A percentile compares a stretch with the other conserved stretches of the same genome.
phyloP scores from a whole-genome alignment of 2,888 invertebrate genomes.

The Ganaspis brasiliensis region DNA sequence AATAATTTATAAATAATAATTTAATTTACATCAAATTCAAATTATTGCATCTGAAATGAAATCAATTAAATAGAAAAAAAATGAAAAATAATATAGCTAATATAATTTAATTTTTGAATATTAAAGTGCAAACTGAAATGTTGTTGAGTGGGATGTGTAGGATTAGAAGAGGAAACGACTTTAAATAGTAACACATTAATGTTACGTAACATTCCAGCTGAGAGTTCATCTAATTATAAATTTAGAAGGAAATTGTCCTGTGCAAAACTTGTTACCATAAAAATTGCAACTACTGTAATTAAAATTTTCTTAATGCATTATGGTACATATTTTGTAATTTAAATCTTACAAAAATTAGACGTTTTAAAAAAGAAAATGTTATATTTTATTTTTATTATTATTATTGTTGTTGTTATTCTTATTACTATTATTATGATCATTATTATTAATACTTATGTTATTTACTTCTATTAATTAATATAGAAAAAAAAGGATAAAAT shows the following conservation, averaged over 20 bases:
- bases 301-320: neutral
- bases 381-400: too few relatives aligned
- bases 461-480: too few relatives aligned
- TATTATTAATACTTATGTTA: too few relatives aligned
- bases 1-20: too few relatives aligned
- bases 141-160: slow-evolving; percentile 8
- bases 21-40: too few relatives aligned
- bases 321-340: too few relatives aligned
- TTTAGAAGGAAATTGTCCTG: neutral
- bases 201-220: slow-evolving; percentile 15
- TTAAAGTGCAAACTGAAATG: neutral
- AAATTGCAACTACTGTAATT: neutral
- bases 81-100: neutral
- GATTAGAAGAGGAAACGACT: neutral
- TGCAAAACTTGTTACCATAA: neutral
- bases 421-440: too few relatives aligned
- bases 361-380: too few relatives aligned
- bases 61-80: neutral
- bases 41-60: too few relatives aligned
- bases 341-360: too few relatives aligned
- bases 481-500: too few relatives aligned
- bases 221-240: neutral
- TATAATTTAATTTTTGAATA: neutral
- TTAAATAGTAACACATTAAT: neutral
- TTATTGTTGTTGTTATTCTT: too few relatives aligned